A percentile compares a stretch with the other conserved stretches of the same genome.
phyloP scores from a whole-genome alignment of 2,888 invertebrate genomes.

The Caenorhabditis sp. region DNA sequence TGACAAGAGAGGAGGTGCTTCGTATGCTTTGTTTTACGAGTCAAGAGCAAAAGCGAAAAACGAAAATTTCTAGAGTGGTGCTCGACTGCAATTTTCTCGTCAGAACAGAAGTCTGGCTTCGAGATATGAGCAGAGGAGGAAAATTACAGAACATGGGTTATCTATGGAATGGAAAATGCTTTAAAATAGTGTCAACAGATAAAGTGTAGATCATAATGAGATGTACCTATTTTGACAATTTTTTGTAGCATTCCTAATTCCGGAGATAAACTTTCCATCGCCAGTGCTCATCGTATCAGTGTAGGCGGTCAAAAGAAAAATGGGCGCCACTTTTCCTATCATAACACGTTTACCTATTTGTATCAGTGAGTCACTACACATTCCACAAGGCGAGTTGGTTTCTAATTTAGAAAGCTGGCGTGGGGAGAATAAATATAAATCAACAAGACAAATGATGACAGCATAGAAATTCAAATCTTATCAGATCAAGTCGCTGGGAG shows the following conservation, averaged over 20 bases:
- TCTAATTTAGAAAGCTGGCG: background rate
- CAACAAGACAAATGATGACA: constrained; percentile 11
- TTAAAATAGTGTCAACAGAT: too few species aligned
- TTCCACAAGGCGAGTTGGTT: background rate
- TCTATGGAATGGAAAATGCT: too few species aligned
- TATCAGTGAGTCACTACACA: constrained; percentile 17
- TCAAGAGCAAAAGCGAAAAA: background rate
- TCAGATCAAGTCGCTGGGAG: constrained; percentile 30
- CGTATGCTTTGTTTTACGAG: background rate
- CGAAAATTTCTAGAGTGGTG: background rate
- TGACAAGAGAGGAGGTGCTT: constrained; percentile 23
- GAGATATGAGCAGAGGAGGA: too few species aligned
- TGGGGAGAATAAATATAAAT: constrained; percentile 12
- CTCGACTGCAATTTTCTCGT: background rate
- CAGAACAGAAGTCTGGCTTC: too few species aligned
- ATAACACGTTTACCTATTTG: background rate
- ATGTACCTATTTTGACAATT: too few species aligned
- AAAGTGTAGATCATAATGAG: too few species aligned
- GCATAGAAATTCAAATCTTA: too few species aligned
- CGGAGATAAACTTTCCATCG: too few species aligned
- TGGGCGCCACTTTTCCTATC: constrained; percentile 23
- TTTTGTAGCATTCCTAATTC: too few species aligned
- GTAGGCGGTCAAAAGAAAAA: constrained; percentile 12
- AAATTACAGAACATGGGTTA: too few species aligned
- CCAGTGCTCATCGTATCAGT: constrained; percentile 13